Percentiles rank a stretch among this genome's conserved stretches.
Conservation (phyloP, 1,140 invertebrate genomes). For the Ceratosolen solmsi region DNA sequence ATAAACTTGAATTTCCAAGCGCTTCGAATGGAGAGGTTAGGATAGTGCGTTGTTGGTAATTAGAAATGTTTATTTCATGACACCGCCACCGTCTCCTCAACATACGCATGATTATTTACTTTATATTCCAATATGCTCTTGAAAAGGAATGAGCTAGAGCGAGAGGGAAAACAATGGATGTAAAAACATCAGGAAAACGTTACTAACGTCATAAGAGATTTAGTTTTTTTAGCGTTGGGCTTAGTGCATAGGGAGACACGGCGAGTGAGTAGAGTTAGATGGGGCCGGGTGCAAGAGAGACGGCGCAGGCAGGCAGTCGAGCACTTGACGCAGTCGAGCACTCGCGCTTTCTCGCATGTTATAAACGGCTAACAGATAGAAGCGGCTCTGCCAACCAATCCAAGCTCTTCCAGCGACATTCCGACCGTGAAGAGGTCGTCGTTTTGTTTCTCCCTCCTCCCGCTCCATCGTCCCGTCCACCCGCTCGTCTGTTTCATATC, state of each 20-base stretch:
- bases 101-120: too few relatives aligned
- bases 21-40: too few relatives aligned
- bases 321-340: constrained; percentile 24
- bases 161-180: not conserved
- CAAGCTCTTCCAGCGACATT: constrained; percentile 42
- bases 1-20: too few relatives aligned
- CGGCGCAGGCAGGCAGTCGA: not conserved
- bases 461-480: not conserved
- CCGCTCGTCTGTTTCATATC: not conserved
- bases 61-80: too few relatives aligned
- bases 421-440: constrained; percentile 43
- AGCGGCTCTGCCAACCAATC: constrained; percentile 43
- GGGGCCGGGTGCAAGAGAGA: not conserved
- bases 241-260: not conserved
- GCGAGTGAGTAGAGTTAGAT: not conserved
- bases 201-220: constrained; percentile 7
- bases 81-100: too few relatives aligned
- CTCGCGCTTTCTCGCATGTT: constrained; percentile 27
- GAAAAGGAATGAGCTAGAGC: not conserved
- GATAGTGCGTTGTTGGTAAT: too few relatives aligned
- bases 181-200: not conserved
- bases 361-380: constrained; percentile 36
- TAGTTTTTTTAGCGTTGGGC: not conserved
- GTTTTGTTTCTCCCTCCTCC: constrained; percentile 5
- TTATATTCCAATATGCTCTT: too few relatives aligned